A percentile compares a stretch with the other conserved stretches of the same genome.
Conservation (phyloP, 2,888 invertebrate genomes). For the Autographa pulchrina region DNA sequence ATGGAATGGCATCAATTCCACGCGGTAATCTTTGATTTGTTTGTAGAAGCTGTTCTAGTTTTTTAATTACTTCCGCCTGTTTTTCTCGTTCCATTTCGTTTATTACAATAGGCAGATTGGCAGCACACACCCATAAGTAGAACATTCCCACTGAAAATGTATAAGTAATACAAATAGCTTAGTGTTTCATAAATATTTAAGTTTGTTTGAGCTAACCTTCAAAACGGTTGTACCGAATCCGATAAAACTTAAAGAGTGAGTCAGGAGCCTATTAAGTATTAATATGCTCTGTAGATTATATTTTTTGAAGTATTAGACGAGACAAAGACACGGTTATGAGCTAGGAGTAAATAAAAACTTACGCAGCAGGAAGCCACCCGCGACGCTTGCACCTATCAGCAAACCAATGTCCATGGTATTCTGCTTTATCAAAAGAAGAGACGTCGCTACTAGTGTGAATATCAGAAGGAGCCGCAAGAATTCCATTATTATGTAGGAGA, state of each 20-base stretch:
- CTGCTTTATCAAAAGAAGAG: conserved; percentile 79
- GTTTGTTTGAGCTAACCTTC: too few relatives aligned
- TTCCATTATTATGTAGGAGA: conserved; percentile 77
- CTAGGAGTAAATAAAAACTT: conserved; percentile 55
- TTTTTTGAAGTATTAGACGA: neutral
- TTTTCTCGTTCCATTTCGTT: conserved; percentile 82
- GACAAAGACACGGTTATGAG: neutral
- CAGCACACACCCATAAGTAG: conserved; percentile 83
- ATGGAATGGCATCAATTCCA: conserved; percentile 55
- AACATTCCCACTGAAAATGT: conserved; percentile 80
- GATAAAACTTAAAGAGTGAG: too few relatives aligned
- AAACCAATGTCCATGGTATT: conserved; percentile 86
- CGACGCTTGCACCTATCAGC: conserved; percentile 83
- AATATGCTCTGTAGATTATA: neutral
- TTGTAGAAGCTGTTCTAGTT: conserved; percentile 73
- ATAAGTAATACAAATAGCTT: too few relatives aligned
- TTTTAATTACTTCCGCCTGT: conserved; percentile 76
- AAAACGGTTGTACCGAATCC: too few relatives aligned
- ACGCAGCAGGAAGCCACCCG: conserved; percentile 80
- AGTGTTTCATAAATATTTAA: too few relatives aligned
- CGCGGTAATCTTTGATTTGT: conserved; percentile 52
- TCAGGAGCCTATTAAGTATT: neutral
- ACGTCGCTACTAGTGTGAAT: conserved; percentile 69
- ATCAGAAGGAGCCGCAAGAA: conserved; percentile 73
- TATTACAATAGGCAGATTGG: conserved; percentile 80